Percentiles rank a stretch among this genome's conserved stretches.
Conservation (phyloP, 2,888 invertebrate species). For the Falcaria lacertinaria region DNA sequence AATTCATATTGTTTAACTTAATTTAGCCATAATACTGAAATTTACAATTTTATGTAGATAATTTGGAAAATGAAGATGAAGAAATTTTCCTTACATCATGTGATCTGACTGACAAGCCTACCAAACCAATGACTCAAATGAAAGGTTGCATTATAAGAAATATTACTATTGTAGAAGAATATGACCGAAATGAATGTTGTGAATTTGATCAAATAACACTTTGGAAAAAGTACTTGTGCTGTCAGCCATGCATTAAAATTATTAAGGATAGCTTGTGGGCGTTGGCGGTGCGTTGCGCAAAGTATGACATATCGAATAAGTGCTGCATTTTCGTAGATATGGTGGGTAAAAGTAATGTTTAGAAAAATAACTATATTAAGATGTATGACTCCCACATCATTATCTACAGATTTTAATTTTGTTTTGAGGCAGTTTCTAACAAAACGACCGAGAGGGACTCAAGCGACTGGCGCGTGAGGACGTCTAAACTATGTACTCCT, state of each 20-base stretch:
- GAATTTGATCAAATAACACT: constrained; percentile 16
- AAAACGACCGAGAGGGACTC: constrained; percentile 47
- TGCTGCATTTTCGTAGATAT: constrained; percentile 47
- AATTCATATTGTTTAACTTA: constrained; percentile 13
- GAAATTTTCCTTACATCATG: constrained; percentile 55
- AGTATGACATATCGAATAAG: constrained; percentile 32
- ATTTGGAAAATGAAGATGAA: constrained; percentile 39
- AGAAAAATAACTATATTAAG: neutral
- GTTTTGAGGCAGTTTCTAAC: constrained; percentile 41
- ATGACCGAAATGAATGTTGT: constrained; percentile 15
- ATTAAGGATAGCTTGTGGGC: constrained; percentile 44
- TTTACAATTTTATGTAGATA: constrained; percentile 28
- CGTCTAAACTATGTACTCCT: constrained; percentile 17
- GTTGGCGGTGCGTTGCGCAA: constrained; percentile 65
- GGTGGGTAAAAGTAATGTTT: constrained; percentile 37
- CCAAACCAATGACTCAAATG: constrained; percentile 28
- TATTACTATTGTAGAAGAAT: constrained; percentile 28
- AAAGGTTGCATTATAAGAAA: constrained; percentile 52
- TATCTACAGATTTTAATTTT: constrained; percentile 9
- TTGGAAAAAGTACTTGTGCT: constrained; percentile 50
- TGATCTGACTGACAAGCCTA: constrained; percentile 44
- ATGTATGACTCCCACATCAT: constrained; percentile 1
- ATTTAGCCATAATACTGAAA: constrained; percentile 4
- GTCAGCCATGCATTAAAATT: constrained; percentile 32
- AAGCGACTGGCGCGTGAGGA: constrained; percentile 43